Evolutionary conservation across 2,113 vertebrate species (phyloP).

Genomic region (Strigops habroptila): DNA sequence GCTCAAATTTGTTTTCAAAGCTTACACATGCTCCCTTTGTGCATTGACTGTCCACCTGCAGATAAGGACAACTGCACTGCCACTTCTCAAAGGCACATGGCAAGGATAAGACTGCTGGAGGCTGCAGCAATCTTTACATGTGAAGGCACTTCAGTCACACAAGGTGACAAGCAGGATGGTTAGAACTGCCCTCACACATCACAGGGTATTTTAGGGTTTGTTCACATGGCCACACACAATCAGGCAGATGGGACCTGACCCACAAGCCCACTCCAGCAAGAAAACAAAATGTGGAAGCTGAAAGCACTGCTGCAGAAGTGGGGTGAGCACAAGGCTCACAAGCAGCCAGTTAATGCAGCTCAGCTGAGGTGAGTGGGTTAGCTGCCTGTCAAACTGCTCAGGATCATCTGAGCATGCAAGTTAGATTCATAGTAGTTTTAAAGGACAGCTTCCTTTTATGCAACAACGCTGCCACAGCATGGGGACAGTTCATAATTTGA

Average conservation of each 20-base stretch:
- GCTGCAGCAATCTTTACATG: neutral
- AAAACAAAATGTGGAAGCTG: neutral
- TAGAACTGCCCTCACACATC: neutral
- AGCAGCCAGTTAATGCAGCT: too few species aligned
- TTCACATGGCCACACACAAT: accelerated
- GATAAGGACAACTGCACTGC: neutral
- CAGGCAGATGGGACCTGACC: neutral
- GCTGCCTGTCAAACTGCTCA: accelerated
- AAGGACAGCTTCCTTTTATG: neutral
- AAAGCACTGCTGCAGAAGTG: neutral
- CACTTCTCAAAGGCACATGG: neutral
- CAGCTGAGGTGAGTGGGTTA: neutral
- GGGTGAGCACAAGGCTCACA: accelerated
- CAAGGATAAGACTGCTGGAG: neutral
- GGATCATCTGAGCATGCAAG: neutral
- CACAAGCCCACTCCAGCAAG: neutral
- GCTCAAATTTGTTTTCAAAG: neutral
- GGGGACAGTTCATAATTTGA: neutral
- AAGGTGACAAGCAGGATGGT: accelerated
- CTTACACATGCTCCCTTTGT: accelerated
- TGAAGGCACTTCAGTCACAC: neutral
- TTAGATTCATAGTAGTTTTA: accelerated
- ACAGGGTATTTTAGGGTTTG: neutral
- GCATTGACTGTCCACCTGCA: neutral
- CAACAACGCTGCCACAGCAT: neutral